Evolutionary conservation across 2,797 vertebrate genomes (phyloP).

Genomic region (Sparidentex hasta): DNA sequence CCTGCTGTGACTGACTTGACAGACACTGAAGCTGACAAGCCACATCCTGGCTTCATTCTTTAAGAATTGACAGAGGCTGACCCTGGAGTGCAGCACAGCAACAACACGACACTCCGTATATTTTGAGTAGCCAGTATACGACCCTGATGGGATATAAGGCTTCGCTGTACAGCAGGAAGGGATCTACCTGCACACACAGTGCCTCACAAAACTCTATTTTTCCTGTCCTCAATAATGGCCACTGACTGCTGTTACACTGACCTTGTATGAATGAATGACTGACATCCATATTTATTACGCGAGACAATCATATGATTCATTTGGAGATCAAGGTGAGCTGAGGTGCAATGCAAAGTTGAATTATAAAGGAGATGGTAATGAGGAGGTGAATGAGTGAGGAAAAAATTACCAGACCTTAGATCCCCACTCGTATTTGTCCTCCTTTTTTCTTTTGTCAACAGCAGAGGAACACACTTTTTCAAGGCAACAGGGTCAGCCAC

Average conservation of each 20-base stretch:
- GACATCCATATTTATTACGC: slow-evolving; percentile 21
- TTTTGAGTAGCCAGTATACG: not conserved
- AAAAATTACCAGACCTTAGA: slow-evolving; percentile 1
- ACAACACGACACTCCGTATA: not conserved
- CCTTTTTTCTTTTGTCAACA: slow-evolving; percentile 17
- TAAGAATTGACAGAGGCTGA: not conserved
- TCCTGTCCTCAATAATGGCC: slow-evolving; percentile 18
- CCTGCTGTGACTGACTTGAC: slow-evolving; percentile 42
- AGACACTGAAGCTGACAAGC: slow-evolving; percentile 41
- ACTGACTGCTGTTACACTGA: slow-evolving; percentile 20
- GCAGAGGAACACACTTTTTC: not conserved
- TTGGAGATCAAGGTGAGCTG: slow-evolving; percentile 29
- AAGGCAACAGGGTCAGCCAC: slow-evolving; percentile 11
- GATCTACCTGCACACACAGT: not conserved
- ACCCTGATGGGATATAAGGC: not conserved
- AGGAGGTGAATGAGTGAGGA: not conserved
- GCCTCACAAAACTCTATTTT: not conserved
- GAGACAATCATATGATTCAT: slow-evolving; percentile 17
- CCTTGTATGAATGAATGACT: slow-evolving; percentile 12
- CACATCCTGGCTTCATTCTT: slow-evolving; percentile 30
- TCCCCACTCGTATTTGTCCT: not conserved
- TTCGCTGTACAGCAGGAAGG: slow-evolving; percentile 12
- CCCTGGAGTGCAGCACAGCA: slow-evolving; percentile 2
- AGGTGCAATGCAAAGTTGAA: slow-evolving; percentile 16
- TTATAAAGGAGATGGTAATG: slow-evolving; percentile 24